phyloP scores from a whole-genome alignment of 2,113 vertebrate species.

The Scomber japonicus region DNA sequence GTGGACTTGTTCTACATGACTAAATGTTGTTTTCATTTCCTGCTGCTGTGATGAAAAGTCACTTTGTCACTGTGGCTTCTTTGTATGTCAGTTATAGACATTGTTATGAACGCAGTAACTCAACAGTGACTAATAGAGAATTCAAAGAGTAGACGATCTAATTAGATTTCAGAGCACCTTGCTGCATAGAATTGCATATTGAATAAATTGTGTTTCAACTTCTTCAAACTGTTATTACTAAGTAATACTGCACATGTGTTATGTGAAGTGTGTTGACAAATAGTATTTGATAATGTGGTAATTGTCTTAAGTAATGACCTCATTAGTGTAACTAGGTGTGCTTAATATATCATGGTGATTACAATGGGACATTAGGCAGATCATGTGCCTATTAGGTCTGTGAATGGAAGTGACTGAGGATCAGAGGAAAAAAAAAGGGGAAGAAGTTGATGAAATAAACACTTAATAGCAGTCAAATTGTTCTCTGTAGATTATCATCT shows the following conservation, averaged over 20 bases:
- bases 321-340: constrained; percentile 12
- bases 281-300: constrained; percentile 33
- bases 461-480: neutral
- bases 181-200: neutral
- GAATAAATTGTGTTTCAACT: constrained; percentile 12
- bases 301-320: constrained; percentile 41
- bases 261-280: neutral
- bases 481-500: neutral
- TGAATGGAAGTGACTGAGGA: constrained; percentile 41
- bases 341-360: constrained; percentile 36
- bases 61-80: neutral
- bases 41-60: neutral
- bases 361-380: constrained; percentile 5
- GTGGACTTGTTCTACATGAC: neutral
- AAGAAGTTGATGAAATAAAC: constrained; percentile 9
- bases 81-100: neutral
- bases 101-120: neutral
- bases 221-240: constrained; percentile 17
- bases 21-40: neutral
- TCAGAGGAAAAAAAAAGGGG: constrained; percentile 1
- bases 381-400: constrained; percentile 35
- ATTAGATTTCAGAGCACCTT: constrained; percentile 20
- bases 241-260: constrained; percentile 19
- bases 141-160: constrained; percentile 19
- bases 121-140: neutral